Base-by-base conservation (phyloP, 2,113 vertebrate genomes). In the Colius striatus region DNA sequence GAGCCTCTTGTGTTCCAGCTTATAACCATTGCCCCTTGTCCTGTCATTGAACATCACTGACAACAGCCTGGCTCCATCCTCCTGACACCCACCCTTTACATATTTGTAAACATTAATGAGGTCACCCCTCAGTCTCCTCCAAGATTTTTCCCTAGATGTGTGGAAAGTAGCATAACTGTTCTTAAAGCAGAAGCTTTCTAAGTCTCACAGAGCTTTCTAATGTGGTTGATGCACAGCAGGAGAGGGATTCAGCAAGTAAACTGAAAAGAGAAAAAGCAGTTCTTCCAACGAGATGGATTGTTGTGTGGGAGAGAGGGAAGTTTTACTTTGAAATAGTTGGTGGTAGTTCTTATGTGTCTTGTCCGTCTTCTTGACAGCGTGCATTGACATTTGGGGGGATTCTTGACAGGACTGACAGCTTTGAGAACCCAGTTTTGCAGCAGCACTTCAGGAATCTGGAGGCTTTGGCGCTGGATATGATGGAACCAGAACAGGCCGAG, bases 381-480 rank as follows among this genome's bases (percentile, higher is more conserved):
- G 22, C 45, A 84, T 22, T 93, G 92, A 96, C 38, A 55, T 76
- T 89, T 62, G 81, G 67, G 87, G 92, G 68, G 13, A 77, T 85
- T 96, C 53, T 90, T 95, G 60, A 72, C 94, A 99, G 99, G 98
- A 98, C 97, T 81, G 99, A 99, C 74, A 97, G 98, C 54, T 99
- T 99, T 97, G 99, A 99, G 98, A 99, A 99, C 95, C 99, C 99
- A 4, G 98, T 98, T 63, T 96, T 99, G 71, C 99, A 99, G 96
- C 98, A 99, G 94, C 98, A 99, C 87, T 99, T 98, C 97, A 98
- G 98, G 94, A 99, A 99, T 98, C 97, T 99, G 96, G 99, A 99
- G 96, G 99, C 99, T 51, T 97, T 99, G 95, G 99, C 99, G 0
- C 97, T 99, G 94, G 98, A 99, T 83, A 94, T 98, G 98, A 7